A percentile compares a stretch with the other conserved stretches of the same genome.
Evolutionary conservation across 2,888 invertebrate species (phyloP).

Genomic region (Caenorhabditis sp.): DNA sequence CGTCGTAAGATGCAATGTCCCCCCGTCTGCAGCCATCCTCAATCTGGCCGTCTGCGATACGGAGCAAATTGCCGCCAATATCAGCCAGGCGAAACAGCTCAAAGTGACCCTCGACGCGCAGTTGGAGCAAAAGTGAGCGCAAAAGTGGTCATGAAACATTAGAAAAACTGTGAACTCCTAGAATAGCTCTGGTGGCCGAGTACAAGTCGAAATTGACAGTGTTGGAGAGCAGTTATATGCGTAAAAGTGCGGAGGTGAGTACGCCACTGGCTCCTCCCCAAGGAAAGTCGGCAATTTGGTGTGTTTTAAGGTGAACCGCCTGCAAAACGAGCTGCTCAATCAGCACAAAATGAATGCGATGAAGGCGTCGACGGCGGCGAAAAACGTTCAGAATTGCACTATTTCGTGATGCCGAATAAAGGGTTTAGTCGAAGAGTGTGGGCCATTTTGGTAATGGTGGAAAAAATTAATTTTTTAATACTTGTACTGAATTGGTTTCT

Average conservation of each 20-base stretch:
- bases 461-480: too few relatives aligned
- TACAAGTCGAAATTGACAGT: constrained; percentile 13
- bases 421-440: too few relatives aligned
- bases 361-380: background rate
- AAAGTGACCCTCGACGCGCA: constrained; percentile 54
- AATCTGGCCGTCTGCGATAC: constrained; percentile 57
- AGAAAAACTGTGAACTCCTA: too few relatives aligned
- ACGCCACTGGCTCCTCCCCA: too few relatives aligned
- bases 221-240: constrained; percentile 50
- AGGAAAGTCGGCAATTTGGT: too few relatives aligned
- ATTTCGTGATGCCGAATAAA: constrained; percentile 21
- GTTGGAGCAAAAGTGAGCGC: constrained; percentile 42
- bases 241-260: constrained; percentile 47
- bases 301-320: constrained; percentile 26
- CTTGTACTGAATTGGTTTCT: too few relatives aligned
- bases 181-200: constrained; percentile 38
- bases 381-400: constrained; percentile 13
- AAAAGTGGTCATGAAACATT: too few relatives aligned
- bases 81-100: constrained; percentile 54
- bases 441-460: too few relatives aligned
- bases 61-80: constrained; percentile 55
- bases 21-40: constrained; percentile 38
- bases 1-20: too few relatives aligned
- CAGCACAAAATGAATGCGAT: constrained; percentile 7
- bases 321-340: constrained; percentile 35